Conservation (phyloP, 2,113 vertebrate genomes). For the Pollachius pollachius region DNA sequence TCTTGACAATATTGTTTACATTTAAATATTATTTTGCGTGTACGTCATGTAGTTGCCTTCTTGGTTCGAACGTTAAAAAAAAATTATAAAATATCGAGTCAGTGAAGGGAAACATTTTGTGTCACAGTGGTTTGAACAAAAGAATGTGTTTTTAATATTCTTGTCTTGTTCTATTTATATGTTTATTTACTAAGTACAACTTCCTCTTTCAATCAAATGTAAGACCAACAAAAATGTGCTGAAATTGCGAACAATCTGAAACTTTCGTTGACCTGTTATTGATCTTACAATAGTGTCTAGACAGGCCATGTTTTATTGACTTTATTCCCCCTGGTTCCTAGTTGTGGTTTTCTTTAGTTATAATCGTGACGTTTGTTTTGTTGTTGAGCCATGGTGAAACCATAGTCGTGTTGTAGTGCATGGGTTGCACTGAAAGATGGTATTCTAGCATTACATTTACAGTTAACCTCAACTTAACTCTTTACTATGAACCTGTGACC, state of each 20-base stretch:
- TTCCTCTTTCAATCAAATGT: too few species aligned
- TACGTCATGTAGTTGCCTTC: slow-evolving; percentile 17
- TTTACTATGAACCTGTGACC: slow-evolving; percentile 3
- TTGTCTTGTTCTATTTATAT: too few species aligned
- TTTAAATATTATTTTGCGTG: slow-evolving; percentile 31
- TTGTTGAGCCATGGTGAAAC: slow-evolving; percentile 8
- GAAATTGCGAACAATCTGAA: too few species aligned
- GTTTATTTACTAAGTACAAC: too few species aligned
- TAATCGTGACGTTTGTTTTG: slow-evolving; percentile 26
- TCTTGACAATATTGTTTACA: slow-evolving; percentile 35
- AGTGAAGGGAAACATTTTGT: not conserved
- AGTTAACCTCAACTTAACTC: slow-evolving; percentile 12
- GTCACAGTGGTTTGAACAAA: slow-evolving; percentile 16
- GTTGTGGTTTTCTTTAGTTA: slow-evolving; percentile 43
- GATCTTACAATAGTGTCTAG: too few species aligned
- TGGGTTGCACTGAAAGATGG: slow-evolving; percentile 39
- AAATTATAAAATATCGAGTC: slow-evolving; percentile 12
- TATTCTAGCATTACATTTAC: slow-evolving; percentile 31
- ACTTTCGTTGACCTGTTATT: too few species aligned
- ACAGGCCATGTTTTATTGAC: too few species aligned
- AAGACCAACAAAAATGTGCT: too few species aligned
- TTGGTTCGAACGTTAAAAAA: slow-evolving; percentile 18
- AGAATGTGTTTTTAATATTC: slow-evolving; percentile 13
- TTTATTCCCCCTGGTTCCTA: slow-evolving; percentile 43
- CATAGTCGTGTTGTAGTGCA: slow-evolving; percentile 15